Base-by-base conservation (phyloP, 2,797 vertebrate genomes). In the Sebastes kiyomatsui region DNA sequence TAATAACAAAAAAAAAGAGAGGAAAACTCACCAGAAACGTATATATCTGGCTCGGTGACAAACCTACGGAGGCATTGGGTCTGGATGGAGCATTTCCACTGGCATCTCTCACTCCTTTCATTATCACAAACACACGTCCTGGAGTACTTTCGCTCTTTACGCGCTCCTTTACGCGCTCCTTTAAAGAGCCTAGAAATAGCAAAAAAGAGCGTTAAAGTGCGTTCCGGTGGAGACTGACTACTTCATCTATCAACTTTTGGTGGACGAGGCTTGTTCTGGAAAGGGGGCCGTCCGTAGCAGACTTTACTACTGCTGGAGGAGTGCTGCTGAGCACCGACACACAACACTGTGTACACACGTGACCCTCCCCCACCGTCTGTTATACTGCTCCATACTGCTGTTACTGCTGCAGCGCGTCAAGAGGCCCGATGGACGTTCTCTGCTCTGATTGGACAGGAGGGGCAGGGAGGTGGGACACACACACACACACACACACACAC, bases 41-140 rank as follows among this genome's bases (percentile, higher is more conserved):
- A 86, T 25, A 80, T 76, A 81, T 68, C 80, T 89, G 91, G 88
- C 83, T 90, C 73, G 33, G 78, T 71, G 88, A 80, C 88, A 92
- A 90, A 90, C 88, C 95, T 95, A 95, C 85, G 96, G 95, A 91
- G 95, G 95, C 95, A 95, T 96, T 56, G 91, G 90, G 90, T 95
- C 92, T 74, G 93, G 92, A 84, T 92, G 92, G 20, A 93, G 90
- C 87, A 92, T 92, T 92, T 94, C 93, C 91, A 89, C 83, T 87
- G 94, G 87, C 91, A 94, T 95, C 90, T 94, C 93, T 92, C 84
- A 59, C 67, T 82, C 68, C 70, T 79, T 90, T 89, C 89, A 83
- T 94, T 80, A 38, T 84, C 62, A 49, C 60, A 71, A 81, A 75
- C 49, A 54, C 1, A 28, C 56, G 58, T 71, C 83, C 75, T 46